phyloP scores from a whole-genome alignment of 2,888 invertebrate species.

The Ceramica pisi region DNA sequence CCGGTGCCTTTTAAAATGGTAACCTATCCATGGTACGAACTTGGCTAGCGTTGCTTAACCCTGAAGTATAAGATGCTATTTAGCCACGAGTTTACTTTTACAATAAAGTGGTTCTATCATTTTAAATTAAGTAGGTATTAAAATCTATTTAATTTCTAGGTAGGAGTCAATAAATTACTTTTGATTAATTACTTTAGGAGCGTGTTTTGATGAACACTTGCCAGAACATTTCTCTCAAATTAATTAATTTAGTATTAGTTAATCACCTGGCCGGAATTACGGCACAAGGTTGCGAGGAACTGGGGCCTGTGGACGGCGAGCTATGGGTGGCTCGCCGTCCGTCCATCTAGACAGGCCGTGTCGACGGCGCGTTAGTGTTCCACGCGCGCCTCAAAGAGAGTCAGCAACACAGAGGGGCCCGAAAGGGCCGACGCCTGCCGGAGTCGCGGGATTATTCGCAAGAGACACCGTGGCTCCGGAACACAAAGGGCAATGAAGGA shows the following conservation, averaged over 20 bases:
- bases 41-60: background rate
- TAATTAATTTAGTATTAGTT: slow-evolving; percentile 45
- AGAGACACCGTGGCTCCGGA: too few relatives aligned
- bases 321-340: too few relatives aligned
- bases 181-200: slow-evolving; percentile 46
- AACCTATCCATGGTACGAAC: background rate
- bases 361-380: too few relatives aligned
- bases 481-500: too few relatives aligned
- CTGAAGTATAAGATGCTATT: background rate
- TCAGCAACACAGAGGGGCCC: too few relatives aligned
- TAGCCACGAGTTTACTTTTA: too few relatives aligned
- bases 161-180: slow-evolving; percentile 49
- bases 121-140: background rate
- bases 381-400: too few relatives aligned
- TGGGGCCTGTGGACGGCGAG: too few relatives aligned
- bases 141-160: slow-evolving; percentile 20
- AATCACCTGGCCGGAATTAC: slow-evolving; percentile 35
- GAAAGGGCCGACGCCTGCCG: too few relatives aligned
- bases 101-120: background rate
- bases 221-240: slow-evolving; percentile 26
- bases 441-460: too few relatives aligned
- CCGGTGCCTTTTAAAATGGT: too few relatives aligned
- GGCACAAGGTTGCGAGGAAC: slow-evolving; percentile 7
- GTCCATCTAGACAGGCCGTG: too few relatives aligned
- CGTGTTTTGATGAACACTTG: slow-evolving; percentile 50